A percentile compares a stretch with the other conserved stretches of the same genome.
These are phyloP conservation scores for Cyprinus carpio DNA, from an alignment of 2,113 vertebrate genomes.

Conservation along the genomic window DNA sequence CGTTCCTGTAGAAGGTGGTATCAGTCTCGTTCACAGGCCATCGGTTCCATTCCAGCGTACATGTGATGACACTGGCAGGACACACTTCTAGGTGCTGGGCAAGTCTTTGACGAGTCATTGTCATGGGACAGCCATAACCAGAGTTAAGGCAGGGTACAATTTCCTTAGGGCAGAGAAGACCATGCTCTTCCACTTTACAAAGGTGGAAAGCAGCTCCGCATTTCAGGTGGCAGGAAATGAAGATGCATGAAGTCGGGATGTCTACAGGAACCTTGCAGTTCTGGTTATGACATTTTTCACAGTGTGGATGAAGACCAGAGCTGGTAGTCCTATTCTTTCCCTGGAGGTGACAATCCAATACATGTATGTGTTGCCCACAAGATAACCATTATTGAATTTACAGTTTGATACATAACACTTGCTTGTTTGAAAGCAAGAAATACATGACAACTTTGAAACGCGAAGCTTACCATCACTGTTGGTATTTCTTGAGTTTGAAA, in stretches of 20 bases:
- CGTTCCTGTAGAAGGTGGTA: constrained; percentile 76
- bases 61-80: constrained; percentile 90
- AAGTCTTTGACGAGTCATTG: constrained; percentile 83
- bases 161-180: constrained; percentile 86
- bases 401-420: neutral
- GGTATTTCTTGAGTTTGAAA: constrained; percentile 23
- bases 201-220: constrained; percentile 86
- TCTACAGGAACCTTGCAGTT: constrained; percentile 78
- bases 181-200: constrained; percentile 90
- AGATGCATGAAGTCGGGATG: constrained; percentile 76
- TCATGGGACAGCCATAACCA: constrained; percentile 85
- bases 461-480: constrained; percentile 44
- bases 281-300: constrained; percentile 80
- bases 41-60: constrained; percentile 95
- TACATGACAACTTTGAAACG: neutral
- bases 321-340: constrained; percentile 55
- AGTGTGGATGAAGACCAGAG: constrained; percentile 80
- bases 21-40: constrained; percentile 87
- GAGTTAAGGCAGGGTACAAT: constrained; percentile 87
- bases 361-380: neutral
- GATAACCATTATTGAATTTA: neutral
- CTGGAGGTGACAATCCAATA: constrained; percentile 25
- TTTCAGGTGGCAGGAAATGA: constrained; percentile 79
- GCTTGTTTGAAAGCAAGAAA: constrained; percentile 10
- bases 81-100: constrained; percentile 86